Conservation (phyloP, 1,140 invertebrate genomes). For the Philopotamus ludificatus region DNA sequence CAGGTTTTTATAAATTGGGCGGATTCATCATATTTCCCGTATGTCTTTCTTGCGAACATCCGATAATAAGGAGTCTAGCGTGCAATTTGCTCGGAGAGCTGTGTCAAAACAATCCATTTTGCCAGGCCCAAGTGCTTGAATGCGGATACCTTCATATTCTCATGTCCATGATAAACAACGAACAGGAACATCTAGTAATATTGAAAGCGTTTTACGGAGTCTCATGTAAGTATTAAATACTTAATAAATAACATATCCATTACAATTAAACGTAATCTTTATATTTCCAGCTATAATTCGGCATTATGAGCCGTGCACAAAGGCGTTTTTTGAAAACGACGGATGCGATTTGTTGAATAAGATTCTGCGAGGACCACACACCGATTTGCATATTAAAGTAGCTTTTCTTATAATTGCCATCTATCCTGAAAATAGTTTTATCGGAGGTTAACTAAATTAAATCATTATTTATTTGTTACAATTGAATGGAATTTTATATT, state of each 20-base stretch:
- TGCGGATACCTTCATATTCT: conserved; percentile 63
- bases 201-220: conserved; percentile 73
- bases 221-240: conserved; percentile 62
- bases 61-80: conserved; percentile 60
- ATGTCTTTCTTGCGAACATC: conserved; percentile 63
- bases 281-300: conserved; percentile 61
- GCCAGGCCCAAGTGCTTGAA: conserved; percentile 66
- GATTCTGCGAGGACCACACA: conserved; percentile 59
- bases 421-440: conserved; percentile 56
- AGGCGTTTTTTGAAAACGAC: conserved; percentile 57
- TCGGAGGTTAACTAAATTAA: too few relatives aligned
- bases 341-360: conserved; percentile 64
- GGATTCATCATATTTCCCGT: conserved; percentile 69
- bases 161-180: conserved; percentile 64
- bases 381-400: conserved; percentile 67
- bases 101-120: conserved; percentile 78
- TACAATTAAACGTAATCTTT: conserved; percentile 4
- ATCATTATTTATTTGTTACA: background rate
- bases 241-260: conserved; percentile 13
- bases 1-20: conserved; percentile 80
- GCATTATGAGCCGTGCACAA: conserved; percentile 58
- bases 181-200: conserved; percentile 58
- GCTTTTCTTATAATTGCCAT: conserved; percentile 67
- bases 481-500: background rate
- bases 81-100: conserved; percentile 70